These are phyloP conservation scores for Hydrocynus forskahlii DNA, from an alignment of 2,797 vertebrate species.

Conservation along the genomic window DNA sequence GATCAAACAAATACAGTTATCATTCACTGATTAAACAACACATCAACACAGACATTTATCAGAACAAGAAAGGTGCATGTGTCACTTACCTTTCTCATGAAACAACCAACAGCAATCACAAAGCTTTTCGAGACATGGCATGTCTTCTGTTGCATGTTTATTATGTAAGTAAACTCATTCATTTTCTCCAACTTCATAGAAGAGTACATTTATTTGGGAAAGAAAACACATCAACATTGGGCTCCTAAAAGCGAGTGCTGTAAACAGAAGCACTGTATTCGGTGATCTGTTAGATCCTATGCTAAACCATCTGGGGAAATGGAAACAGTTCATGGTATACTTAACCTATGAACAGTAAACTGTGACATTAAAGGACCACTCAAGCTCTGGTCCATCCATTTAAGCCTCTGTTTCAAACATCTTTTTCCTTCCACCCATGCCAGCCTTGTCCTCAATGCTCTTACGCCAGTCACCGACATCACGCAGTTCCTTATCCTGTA, in stretches of 20 bases:
- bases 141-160: no score
- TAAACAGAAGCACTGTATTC: background rate
- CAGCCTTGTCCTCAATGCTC: constrained; percentile 91
- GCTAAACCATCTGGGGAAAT: background rate
- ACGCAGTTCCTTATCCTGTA: constrained; percentile 78
- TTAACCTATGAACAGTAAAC: background rate
- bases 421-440: constrained; percentile 92
- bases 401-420: constrained; percentile 87
- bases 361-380: background rate
- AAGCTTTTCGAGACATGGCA: background rate
- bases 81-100: constrained; percentile 1
- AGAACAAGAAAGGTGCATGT: background rate
- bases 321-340: background rate
- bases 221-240: background rate
- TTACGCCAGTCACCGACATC: constrained; percentile 92
- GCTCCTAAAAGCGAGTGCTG: background rate
- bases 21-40: background rate
- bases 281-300: background rate
- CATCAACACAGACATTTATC: background rate
- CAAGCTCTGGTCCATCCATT: constrained; percentile 20
- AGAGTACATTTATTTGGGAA: constrained; percentile 33
- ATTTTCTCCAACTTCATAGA: background rate
- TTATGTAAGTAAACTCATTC: background rate
- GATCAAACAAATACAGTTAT: background rate
- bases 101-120: background rate